Base-by-base conservation (phyloP, 2,797 vertebrate species). In the Cossypha niveicapilla region DNA sequence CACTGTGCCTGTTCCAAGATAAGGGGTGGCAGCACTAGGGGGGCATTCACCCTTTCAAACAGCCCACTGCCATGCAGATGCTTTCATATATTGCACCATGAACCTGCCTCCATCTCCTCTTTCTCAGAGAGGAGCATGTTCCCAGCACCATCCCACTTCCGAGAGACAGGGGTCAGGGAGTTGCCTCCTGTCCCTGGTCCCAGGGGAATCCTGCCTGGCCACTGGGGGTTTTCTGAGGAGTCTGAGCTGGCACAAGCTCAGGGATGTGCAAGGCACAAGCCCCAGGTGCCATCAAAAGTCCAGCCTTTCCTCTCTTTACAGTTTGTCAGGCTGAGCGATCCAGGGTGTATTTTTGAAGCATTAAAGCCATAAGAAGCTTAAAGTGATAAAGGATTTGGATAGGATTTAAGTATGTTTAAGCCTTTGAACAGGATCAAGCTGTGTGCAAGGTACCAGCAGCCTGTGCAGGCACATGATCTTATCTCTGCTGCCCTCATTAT, bases 371-470 rank as follows among this genome's bases (percentile, higher is more conserved):
- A 93, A 96, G 91, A 91, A 10, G 78, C 72, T 95, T 96, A 85
- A 91, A 94, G 53, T 65, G 91, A 92, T 94, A 85, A 94, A 88
- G 60, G 72, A 91, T 86, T 86, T 62, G 37, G 66, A 66, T 51
- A 83, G 72, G 28, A n/a, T 88, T 91, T 90, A 90, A 86, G 86
- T 72, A 48, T 39, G 41, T 88, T 81, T 96, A 81, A 95, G 79
- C 39, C 17, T 68, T 56, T 86, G 73, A 96, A 92, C 70, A 91
- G 73, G 88, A 95, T 84, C 93, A 91, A 86, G 90, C 95, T 90
- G 76, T 42, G 44, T 83, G 79, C 58, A 51, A 86, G 68, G 34
- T 48, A 86, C 51, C 66, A 75, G 63, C 70, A 90, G 90, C 62
- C 79, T 78, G 75, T 0, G 1, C 68, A 93, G 70, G 76, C 95